A percentile compares a stretch with the other conserved stretches of the same genome.
phyloP scores from a whole-genome alignment of 2,888 invertebrate species.

The Netelia fuscicornis region DNA sequence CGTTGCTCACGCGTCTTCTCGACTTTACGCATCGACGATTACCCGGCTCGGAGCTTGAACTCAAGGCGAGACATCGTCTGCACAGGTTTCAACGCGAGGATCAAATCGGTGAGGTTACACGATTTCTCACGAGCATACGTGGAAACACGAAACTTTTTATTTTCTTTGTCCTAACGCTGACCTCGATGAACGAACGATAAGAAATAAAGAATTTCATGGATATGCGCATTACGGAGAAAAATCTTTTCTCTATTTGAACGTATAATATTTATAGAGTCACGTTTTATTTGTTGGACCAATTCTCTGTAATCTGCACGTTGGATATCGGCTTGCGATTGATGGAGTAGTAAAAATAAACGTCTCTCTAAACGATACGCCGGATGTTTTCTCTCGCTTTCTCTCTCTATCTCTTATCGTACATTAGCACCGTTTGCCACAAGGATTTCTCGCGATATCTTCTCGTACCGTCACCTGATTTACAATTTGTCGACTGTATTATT shows the following conservation, averaged over 20 bases:
- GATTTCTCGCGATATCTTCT: constrained; percentile 1
- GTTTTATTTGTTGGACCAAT: constrained; percentile 5
- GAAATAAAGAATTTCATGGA: not conserved
- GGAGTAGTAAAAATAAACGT: constrained; percentile 1
- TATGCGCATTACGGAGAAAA: not conserved
- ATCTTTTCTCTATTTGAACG: not conserved
- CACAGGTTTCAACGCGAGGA: constrained; percentile 90
- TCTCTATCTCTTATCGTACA: constrained; percentile 58
- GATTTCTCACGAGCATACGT: not conserved
- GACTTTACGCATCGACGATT: constrained; percentile 94
- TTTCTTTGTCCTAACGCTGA: not conserved
- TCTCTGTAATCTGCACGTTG: not conserved
- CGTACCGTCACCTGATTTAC: constrained; percentile 28
- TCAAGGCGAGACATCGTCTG: constrained; percentile 91
- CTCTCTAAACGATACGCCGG: constrained; percentile 49
- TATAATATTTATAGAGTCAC: constrained; percentile 18
- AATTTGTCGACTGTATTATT: not conserved
- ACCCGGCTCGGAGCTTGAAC: constrained; percentile 93
- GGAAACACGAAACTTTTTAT: not conserved
- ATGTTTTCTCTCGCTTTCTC: constrained; percentile 53
- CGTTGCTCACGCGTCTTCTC: constrained; percentile 92
- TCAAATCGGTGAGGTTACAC: constrained; percentile 77
- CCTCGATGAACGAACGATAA: constrained; percentile 13
- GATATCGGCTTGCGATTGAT: constrained; percentile 34
- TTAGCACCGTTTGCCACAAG: constrained; percentile 49